Evolutionary conservation across 2,888 invertebrate genomes (phyloP), one percentile per base, ranked within the genome.

Genomic region (Strigamia maritima): DNA sequence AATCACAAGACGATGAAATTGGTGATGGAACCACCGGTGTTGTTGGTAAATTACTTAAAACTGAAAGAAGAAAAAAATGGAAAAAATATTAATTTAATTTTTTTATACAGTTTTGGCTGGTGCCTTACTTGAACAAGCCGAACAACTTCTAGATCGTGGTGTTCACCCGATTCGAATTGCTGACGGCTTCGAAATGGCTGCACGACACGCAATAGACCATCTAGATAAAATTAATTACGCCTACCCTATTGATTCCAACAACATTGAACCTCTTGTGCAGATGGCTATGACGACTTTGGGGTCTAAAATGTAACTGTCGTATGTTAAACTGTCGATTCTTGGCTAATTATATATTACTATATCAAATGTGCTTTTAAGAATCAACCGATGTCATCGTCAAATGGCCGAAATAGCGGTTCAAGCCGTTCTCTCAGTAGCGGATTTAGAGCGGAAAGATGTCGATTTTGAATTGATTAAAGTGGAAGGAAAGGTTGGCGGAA

Each of bases 11-110:
- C 86, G 97, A 98, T 88, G 99, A 99, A 89, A 98, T 99, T 84
- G 98, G 98, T 54, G 99, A 99, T 88, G 99, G 99, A 76, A 99
- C 99, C 0, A 99, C 99, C 10, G 98, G 98, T 14, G 99, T 99
- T 82, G 98, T 99, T 79, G 90, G 90, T 90, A 83, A 81, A 60
- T 16, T 44, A 44, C 16, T 44, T 44, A 44, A 44, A n/a, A n/a
- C n/a, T n/a, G n/a, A n/a, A n/a, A n/a, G n/a, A n/a, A n/a, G n/a
- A n/a, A 44, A 14, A 44, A 44, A 44, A 44, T 44, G 16, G 12
- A 44, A 44, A 44, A 44, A 44, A 16, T 44, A 14, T 44, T 14
- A 44, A 44, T 44, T 44, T 44, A 14, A 19, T 75, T 75, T 79
- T 81, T 80, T 81, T 40, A 84, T 85, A 76, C 85, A 89, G 92